phyloP scores from a whole-genome alignment of 2,797 vertebrate genomes.

The Pangasius larnaudii region DNA sequence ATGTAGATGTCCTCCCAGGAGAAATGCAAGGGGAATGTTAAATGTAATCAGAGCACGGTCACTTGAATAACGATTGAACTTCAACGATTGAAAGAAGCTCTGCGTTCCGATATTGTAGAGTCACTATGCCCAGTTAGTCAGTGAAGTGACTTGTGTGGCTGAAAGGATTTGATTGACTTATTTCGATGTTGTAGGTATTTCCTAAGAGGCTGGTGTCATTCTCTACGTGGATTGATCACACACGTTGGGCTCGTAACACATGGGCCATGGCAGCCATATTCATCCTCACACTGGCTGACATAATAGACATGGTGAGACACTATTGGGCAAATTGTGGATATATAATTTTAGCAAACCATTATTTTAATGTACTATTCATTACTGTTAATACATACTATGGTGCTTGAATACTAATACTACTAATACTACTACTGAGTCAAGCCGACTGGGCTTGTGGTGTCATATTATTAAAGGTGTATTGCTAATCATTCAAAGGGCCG shows the following conservation, averaged over 20 bases:
- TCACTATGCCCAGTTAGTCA: neutral
- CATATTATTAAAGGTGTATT: neutral
- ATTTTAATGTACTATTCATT: neutral
- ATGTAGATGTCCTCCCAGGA: neutral
- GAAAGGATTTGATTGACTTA: neutral
- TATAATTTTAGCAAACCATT: neutral
- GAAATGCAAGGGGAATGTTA: neutral
- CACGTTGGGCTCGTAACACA: slow-evolving; percentile 93
- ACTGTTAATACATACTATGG: neutral
- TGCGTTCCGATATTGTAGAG: neutral
- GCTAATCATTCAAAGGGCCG: neutral
- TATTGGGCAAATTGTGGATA: neutral
- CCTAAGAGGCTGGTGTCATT: slow-evolving; percentile 92
- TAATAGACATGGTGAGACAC: slow-evolving; percentile 87
- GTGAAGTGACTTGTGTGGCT: neutral
- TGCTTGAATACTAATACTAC: neutral
- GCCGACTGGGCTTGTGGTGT: neutral
- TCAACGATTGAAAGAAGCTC: too few relatives aligned
- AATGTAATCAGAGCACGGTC: slow-evolving; percentile 15
- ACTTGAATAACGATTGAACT: slow-evolving; percentile 19
- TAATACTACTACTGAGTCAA: neutral
- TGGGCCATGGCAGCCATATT: slow-evolving; percentile 96
- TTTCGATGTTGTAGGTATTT: slow-evolving; percentile 78
- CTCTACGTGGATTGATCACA: slow-evolving; percentile 95
- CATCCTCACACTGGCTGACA: slow-evolving; percentile 88